These are phyloP conservation scores for Pseudotriccus pelzelni DNA, from an alignment of 2,797 vertebrate genomes.

Conservation along the genomic window DNA sequence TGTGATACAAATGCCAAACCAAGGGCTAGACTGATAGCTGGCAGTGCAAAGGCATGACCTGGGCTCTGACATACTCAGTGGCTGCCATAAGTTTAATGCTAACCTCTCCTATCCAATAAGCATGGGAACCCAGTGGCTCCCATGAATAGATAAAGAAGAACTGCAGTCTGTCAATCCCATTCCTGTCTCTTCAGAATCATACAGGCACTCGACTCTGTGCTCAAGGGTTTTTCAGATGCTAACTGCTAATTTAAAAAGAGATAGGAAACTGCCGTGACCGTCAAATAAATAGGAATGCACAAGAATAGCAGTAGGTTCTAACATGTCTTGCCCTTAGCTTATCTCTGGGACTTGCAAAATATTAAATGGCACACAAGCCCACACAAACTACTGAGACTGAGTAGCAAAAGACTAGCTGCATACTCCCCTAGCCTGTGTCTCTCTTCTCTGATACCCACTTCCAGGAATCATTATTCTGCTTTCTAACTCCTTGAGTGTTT, in stretches of 20 bases:
- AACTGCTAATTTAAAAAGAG: background rate
- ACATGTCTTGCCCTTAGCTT: background rate
- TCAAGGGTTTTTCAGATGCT: background rate
- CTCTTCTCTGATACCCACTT: background rate
- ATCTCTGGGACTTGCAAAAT: background rate
- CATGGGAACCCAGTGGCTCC: background rate
- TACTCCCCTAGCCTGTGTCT: background rate
- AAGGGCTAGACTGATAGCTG: background rate
- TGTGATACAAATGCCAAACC: background rate
- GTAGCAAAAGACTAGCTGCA: background rate
- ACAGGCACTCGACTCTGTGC: background rate
- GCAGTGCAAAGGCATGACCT: background rate
- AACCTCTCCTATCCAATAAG: background rate
- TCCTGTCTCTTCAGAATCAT: background rate
- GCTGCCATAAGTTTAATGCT: background rate
- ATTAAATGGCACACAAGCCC: background rate
- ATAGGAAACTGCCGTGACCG: background rate
- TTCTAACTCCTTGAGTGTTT: background rate
- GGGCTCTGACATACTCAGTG: background rate
- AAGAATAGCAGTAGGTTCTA: background rate
- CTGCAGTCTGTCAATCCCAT: background rate
- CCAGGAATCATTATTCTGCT: background rate
- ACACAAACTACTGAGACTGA: background rate
- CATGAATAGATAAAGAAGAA: background rate
- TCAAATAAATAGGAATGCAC: background rate